Conservation (phyloP, 2,113 vertebrate species). For the Aspiorhynchus laticeps region DNA sequence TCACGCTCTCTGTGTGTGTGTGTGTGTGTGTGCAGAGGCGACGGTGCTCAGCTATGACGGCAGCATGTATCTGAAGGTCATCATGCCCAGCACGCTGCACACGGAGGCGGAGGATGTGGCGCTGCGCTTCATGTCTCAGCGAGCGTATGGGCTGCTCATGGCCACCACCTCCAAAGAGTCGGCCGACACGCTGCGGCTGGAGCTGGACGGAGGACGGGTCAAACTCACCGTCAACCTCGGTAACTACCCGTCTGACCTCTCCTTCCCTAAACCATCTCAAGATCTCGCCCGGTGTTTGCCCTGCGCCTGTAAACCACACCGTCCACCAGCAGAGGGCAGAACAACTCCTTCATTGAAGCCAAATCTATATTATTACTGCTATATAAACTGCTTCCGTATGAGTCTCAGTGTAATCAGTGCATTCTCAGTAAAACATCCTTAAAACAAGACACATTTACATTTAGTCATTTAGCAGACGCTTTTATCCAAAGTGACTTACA, state of each 20-base stretch:
- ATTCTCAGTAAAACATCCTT: neutral
- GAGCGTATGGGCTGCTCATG: constrained; percentile 92
- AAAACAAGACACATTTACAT: neutral
- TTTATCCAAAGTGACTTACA: too few relatives aligned
- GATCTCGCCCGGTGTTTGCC: too few relatives aligned
- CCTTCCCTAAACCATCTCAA: neutral
- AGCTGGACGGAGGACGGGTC: constrained; percentile 90
- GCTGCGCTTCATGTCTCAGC: constrained; percentile 92
- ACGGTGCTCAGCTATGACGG: constrained; percentile 94
- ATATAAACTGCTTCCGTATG: neutral
- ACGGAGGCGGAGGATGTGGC: constrained; percentile 92
- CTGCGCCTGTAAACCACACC: neutral
- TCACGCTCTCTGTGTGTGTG: too few relatives aligned
- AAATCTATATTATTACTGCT: neutral
- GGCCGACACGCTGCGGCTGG: constrained; percentile 90
- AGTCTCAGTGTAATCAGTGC: neutral
- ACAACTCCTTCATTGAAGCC: neutral
- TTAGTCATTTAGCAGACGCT: too few relatives aligned
- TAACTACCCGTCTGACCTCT: constrained; percentile 67
- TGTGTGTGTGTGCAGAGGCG: constrained; percentile 76
- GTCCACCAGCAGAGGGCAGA: neutral
- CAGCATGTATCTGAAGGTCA: constrained; percentile 95
- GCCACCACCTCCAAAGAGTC: constrained; percentile 95
- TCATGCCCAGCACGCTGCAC: constrained; percentile 86
- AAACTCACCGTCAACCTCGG: constrained; percentile 95